phyloP scores from a whole-genome alignment of 2,797 vertebrate species.

The Aselliscus stoliczkanus region DNA sequence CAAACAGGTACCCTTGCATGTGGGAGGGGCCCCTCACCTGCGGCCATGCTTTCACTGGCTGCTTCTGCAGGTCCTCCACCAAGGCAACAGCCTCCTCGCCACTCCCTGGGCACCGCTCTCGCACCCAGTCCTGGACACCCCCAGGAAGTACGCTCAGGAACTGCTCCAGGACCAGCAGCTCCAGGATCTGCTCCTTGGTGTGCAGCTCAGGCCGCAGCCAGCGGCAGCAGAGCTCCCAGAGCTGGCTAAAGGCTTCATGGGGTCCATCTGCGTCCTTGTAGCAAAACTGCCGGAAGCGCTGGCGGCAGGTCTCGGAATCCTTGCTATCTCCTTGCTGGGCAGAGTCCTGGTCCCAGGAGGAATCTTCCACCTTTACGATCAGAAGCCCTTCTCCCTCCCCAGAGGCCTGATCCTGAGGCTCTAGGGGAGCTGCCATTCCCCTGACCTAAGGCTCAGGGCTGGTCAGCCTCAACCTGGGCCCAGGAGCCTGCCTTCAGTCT shows the following conservation, averaged over 20 bases:
- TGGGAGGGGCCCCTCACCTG: slow-evolving; percentile 53
- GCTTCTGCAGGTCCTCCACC: slow-evolving; percentile 69
- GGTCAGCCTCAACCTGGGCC: neutral
- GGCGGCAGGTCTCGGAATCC: slow-evolving; percentile 61
- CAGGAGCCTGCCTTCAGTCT: slow-evolving; percentile 32
- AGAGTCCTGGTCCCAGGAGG: slow-evolving; percentile 69
- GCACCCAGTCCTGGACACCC: slow-evolving; percentile 53
- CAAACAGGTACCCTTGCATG: neutral
- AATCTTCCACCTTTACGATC: slow-evolving; percentile 72
- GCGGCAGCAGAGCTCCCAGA: slow-evolving; percentile 71
- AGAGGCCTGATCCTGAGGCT: slow-evolving; percentile 37
- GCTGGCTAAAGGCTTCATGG: slow-evolving; percentile 64
- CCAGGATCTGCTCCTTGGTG: slow-evolving; percentile 75
- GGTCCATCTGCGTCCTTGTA: slow-evolving; percentile 58
- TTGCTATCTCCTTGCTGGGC: slow-evolving; percentile 25
- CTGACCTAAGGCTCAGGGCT: slow-evolving; percentile 40
- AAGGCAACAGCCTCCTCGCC: slow-evolving; percentile 69
- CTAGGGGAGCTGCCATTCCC: slow-evolving; percentile 54
- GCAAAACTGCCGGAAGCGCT: slow-evolving; percentile 69
- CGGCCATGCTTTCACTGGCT: slow-evolving; percentile 4
- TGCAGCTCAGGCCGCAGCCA: slow-evolving; percentile 67
- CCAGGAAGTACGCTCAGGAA: slow-evolving; percentile 56
- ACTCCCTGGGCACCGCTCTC: slow-evolving; percentile 15
- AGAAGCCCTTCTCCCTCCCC: slow-evolving; percentile 64
- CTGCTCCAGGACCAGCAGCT: slow-evolving; percentile 74